phyloP scores from a whole-genome alignment of 2,797 vertebrate genomes.

The Phataginus tricuspis region DNA sequence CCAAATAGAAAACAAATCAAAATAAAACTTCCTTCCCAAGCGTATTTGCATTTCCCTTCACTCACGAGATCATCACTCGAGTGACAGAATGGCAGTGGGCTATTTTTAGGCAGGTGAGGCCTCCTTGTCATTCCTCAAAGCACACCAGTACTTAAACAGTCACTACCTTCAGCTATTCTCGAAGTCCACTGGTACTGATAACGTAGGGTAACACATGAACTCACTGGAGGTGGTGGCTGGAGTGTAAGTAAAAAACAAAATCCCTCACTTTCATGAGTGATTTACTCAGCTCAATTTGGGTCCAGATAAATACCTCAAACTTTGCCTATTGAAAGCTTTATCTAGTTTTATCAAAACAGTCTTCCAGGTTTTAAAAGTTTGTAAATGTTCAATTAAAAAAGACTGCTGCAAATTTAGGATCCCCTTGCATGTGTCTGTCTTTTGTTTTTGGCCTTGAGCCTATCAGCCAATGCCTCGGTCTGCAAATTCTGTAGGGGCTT shows the following conservation, averaged over 20 bases:
- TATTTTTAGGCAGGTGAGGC: background rate
- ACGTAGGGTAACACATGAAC: background rate
- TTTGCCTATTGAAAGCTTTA: background rate
- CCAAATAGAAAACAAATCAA: background rate
- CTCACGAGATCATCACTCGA: background rate
- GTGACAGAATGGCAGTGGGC: fast-evolving
- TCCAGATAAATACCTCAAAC: background rate
- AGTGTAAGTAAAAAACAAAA: background rate
- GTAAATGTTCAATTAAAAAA: constrained; percentile 51
- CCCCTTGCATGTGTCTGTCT: background rate
- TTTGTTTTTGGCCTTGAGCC: background rate
- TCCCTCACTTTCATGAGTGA: background rate
- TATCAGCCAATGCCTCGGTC: constrained; percentile 7
- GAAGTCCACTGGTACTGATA: background rate
- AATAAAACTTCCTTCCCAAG: background rate
- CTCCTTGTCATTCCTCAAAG: background rate
- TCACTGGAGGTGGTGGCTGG: background rate
- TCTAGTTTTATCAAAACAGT: background rate
- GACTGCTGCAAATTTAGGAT: background rate
- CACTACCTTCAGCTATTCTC: background rate
- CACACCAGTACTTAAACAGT: background rate
- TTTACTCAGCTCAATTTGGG: background rate
- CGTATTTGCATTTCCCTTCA: background rate
- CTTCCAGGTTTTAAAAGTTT: constrained; percentile 13
- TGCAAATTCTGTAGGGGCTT: constrained; percentile 48